Evolutionary conservation across 2,888 invertebrate genomes (phyloP), one percentile per base, ranked within the genome.

Genomic region (Diachrysia chrysitis): DNA sequence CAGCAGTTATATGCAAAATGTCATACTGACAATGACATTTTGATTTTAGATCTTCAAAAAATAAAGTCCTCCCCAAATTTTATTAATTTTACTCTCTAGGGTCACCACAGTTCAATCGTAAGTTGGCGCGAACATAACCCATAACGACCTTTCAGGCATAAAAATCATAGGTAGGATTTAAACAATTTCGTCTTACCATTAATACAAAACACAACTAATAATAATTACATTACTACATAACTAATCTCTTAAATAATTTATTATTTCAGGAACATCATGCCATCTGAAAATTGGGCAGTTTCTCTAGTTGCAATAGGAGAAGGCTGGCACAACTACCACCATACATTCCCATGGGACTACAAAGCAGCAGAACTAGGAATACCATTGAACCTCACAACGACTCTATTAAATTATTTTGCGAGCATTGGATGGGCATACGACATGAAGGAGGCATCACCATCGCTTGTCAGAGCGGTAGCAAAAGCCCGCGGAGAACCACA

Each of bases 241-340:
- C 54, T 12, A 29, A 10, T 9, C 7, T 32, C 7, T 10, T 10
- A 32, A 7, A 10, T 0, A 7, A 60, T 12, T 48, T 9, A 6
- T 29, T 58, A 19, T 92, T 90, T 57, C 91, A 97, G 98, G 81
- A 93, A 95, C 87, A 97, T 99, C 83, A 97, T 96, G 89, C 98
- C 99, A 0, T 94, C 96, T 0, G 97, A 99, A 92, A 98, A 98
- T 88, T 95, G 96, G 76, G 92, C 95, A 0, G 98, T 98, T 0
- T 96, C 98, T 0, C 83, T 97, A 0, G 85, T 97, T 23, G 97
- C 98, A 0, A 95, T 98, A 92, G 98, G 98, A 0, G 98, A 98
- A 90, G 99, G 99, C 5, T 99, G 98, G 97, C 99, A 99, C 94
- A 99, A 99, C 93, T 99, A 98, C 91, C 99, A 99, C 89, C 99